phyloP scores from a whole-genome alignment of 2,797 vertebrate genomes.

The Phalanger gymnotis region DNA sequence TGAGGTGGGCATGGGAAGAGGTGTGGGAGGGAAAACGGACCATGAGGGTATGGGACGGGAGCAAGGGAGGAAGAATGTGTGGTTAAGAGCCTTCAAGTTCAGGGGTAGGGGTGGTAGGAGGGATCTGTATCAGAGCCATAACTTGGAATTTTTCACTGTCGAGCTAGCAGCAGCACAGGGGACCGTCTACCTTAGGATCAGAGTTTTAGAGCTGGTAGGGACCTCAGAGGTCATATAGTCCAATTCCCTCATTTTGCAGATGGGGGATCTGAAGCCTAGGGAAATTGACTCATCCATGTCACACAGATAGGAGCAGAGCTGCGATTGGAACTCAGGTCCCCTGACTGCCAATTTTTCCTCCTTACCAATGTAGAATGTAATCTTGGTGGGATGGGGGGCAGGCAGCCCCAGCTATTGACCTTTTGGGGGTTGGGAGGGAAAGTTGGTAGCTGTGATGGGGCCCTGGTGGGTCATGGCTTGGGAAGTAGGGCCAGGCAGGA shows the following conservation, averaged over 20 bases:
- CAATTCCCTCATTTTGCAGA: not conserved
- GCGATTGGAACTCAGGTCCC: not conserved
- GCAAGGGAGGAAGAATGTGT: not conserved
- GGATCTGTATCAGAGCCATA: not conserved
- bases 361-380: not conserved
- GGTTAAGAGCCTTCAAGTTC: not conserved
- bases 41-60: not conserved
- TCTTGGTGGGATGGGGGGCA: not conserved
- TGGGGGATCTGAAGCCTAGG: not conserved
- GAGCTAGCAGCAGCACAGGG: not conserved
- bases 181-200: not conserved
- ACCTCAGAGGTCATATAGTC: not conserved
- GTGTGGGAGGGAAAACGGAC: not conserved
- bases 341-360: no score
- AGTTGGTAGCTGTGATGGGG: not conserved
- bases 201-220: not conserved
- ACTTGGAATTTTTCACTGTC: not conserved
- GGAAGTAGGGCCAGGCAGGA: not conserved
- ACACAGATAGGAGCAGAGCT: not conserved
- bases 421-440: not conserved
- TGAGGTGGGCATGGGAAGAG: not conserved
- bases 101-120: not conserved
- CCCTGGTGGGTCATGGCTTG: not conserved
- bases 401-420: not conserved
- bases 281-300: not conserved